These are phyloP conservation scores for Aspidiotus destructor DNA, from an alignment of 2,888 invertebrate genomes.

Conservation along the genomic window DNA sequence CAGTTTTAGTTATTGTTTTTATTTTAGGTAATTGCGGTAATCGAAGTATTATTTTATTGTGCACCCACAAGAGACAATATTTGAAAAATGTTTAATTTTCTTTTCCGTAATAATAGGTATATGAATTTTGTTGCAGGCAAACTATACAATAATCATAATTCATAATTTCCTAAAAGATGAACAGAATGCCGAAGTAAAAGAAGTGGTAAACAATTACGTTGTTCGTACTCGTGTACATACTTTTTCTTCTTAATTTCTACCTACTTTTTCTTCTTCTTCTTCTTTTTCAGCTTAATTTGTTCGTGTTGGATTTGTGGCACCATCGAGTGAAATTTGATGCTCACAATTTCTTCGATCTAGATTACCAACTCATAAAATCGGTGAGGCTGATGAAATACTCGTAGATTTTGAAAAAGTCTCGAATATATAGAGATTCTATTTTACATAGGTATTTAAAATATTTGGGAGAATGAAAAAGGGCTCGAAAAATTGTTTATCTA, in stretches of 20 bases:
- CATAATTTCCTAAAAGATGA: slow-evolving; percentile 28
- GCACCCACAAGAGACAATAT: no score
- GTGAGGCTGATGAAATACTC: slow-evolving; percentile 16
- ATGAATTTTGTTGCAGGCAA: slow-evolving; percentile 22
- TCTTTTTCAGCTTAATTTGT: slow-evolving; percentile 32
- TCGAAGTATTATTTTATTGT: no score
- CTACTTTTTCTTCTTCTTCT: background rate
- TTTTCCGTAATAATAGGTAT: background rate
- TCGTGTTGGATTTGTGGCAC: slow-evolving; percentile 34
- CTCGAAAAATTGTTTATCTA: no score
- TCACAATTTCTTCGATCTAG: slow-evolving; percentile 34
- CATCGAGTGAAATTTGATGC: slow-evolving; percentile 34
- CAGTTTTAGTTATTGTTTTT: no score
- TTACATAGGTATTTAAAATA: no score
- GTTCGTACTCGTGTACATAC: background rate
- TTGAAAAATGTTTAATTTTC: no score
- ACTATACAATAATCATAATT: slow-evolving; percentile 20
- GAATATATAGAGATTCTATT: no score
- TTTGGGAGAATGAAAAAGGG: no score
- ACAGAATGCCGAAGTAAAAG: slow-evolving; percentile 20
- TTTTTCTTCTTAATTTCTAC: background rate
- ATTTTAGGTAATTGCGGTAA: no score
- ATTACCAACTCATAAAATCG: slow-evolving; percentile 34
- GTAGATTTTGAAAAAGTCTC: no score
- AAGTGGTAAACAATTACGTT: slow-evolving; percentile 15